A percentile compares a stretch with the other conserved stretches of the same genome.
phyloP scores from a whole-genome alignment of 2,888 invertebrate genomes.

The Chloroclysta siterata region DNA sequence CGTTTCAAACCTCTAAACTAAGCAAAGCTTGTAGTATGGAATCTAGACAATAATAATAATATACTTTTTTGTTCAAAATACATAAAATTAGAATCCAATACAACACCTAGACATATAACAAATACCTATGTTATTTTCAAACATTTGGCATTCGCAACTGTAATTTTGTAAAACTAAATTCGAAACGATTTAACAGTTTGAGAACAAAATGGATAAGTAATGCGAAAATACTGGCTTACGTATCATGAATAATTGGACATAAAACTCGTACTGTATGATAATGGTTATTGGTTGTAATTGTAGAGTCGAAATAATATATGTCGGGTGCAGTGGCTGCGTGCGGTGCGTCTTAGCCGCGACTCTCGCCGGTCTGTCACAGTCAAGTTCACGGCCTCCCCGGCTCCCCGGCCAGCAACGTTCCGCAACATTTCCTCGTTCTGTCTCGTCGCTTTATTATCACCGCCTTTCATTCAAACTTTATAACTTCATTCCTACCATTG shows the following conservation, averaged over 20 bases:
- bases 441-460: conserved; percentile 53
- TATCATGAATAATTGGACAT: background rate
- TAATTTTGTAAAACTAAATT: background rate
- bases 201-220: too few species aligned
- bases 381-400: conserved; percentile 72
- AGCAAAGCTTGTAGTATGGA: too few species aligned
- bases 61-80: too few species aligned
- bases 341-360: conserved; percentile 48
- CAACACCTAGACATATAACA: too few species aligned
- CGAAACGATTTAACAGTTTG: too few species aligned
- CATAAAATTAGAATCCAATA: too few species aligned
- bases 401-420: conserved; percentile 52
- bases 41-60: too few species aligned
- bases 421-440: conserved; percentile 60
- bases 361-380: conserved; percentile 66
- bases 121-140: too few species aligned
- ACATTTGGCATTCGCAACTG: background rate
- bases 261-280: background rate
- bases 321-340: conserved; percentile 28
- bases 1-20: too few species aligned
- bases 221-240: background rate
- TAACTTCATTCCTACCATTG: conserved; percentile 34
- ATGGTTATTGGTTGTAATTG: conserved; percentile 18
- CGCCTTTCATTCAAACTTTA: conserved; percentile 43
- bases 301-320: conserved; percentile 13